Percentiles rank a stretch among this genome's conserved stretches.
These are phyloP conservation scores for Amphilophus citrinellus DNA, from an alignment of 2,113 vertebrate species.

Conservation along the genomic window DNA sequence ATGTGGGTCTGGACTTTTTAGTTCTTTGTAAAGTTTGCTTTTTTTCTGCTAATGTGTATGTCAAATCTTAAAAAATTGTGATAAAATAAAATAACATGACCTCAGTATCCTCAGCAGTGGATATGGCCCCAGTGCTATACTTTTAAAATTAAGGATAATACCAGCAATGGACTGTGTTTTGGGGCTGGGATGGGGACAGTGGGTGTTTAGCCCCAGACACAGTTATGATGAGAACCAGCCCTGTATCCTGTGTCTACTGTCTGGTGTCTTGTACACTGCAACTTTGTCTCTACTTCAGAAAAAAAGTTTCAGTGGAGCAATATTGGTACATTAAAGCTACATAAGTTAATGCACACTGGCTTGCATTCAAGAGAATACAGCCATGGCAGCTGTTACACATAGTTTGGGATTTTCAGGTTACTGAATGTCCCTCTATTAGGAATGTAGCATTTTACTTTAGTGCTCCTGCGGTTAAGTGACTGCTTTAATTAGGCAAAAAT, in stretches of 20 bases:
- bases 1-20: too few species aligned
- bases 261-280: constrained; percentile 2
- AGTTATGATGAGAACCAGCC: background rate
- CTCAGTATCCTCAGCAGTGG: constrained; percentile 15
- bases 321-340: constrained; percentile 11
- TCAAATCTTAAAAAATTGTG: background rate
- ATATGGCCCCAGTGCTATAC: constrained; percentile 16
- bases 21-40: too few species aligned
- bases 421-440: constrained; percentile 32
- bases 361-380: constrained; percentile 20
- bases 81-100: constrained; percentile 4
- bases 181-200: background rate
- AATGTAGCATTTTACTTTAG: background rate
- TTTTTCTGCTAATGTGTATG: background rate
- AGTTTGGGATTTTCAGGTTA: constrained; percentile 28
- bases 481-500: constrained; percentile 61
- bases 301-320: constrained; percentile 2
- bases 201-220: background rate
- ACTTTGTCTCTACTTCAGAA: background rate
- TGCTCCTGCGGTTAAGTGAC: constrained; percentile 57
- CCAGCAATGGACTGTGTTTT: constrained; percentile 37
- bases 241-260: constrained; percentile 1
- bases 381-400: constrained; percentile 17
- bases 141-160: constrained; percentile 32
- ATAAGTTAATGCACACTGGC: constrained; percentile 12